Evolutionary conservation across 2,888 invertebrate genomes (phyloP), one percentile per base, ranked within the genome.

Genomic region (Magallana nippona): DNA sequence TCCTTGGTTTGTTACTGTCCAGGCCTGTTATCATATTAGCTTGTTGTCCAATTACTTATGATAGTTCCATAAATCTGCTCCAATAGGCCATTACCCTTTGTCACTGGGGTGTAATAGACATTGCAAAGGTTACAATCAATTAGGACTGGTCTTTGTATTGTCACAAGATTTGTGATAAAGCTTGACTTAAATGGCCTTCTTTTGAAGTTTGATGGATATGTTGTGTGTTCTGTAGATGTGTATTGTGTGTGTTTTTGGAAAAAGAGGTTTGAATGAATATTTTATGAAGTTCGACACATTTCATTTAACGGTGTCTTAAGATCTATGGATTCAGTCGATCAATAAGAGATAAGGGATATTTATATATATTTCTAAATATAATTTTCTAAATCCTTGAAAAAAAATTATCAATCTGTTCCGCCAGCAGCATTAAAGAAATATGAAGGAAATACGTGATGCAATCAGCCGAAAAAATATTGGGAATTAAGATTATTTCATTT

Each of bases 401-500:
- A 44, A 44, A 44, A 13, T 71, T 71, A 71, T 71, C 71, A 71
- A 71, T 71, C 71, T 71, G 22, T 71, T 71, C 71, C 44, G 44
- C 44, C 44, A 8, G 44, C 44, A 71, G 71, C 71, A 71, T 71
- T 15, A 27, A 71, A 15, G 71, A 32, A 44, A 22, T 71, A 32
- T 32, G 13, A 13, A 71, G 32, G 71, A 71, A 71, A 19, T 71
- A 27, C 27, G 19, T 71, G 71, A 71, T 71, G 71, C 71, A 71
- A 71, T 71, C 71, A 71, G 71, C 32, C 32, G 22, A 15, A 71
- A 3, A 71, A 62, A 71, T 27, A 71, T 71, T 71, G 32, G 71
- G 32, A 71, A 44, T 44, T 71, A 27, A 71, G 71, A 71, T 71
- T 71, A 71, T 71, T 71, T 71, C 71, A 71, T 71, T 71, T 71